Evolutionary conservation across 2,797 vertebrate genomes (phyloP), one percentile per base, ranked within the genome.

Genomic region (Amazona finschi): DNA sequence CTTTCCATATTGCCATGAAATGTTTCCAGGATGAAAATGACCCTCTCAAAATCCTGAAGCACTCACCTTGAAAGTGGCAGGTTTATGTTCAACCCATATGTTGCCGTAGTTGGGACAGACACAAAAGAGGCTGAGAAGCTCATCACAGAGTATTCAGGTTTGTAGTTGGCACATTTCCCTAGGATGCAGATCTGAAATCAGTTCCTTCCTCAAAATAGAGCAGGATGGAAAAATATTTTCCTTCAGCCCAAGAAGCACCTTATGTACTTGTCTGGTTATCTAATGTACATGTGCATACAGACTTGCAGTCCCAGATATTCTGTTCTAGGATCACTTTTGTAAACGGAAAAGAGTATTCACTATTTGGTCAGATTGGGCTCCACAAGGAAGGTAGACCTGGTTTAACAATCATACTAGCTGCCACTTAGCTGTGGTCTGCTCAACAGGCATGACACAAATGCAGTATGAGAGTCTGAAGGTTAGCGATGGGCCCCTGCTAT

Each of bases 391-490:
- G 33, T 6, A 61, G 30, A 30, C 18, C 30, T 39, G 31, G 33
- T 72, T 46, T 69, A 52, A n/a, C 25, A 82, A 4, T 33, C 13
- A 9, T 31, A 19, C 9, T 13, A 33, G 31, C 24, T 50, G 41
- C 12, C 58, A 58, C 27, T 36, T 13, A 16, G 21, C 44, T 67
- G 10, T 21, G 43, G 6, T 25, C 78, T 78, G 64, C 69, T 72
- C n/a, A 38, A 60, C 15, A 66, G 27, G 11, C 8, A 11, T 1
- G 49, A 49, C 20, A 33, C 14, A 84, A 50, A 71, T 6, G 36
- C 13, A 33, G 27, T 8, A 66, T 25, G 38, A 53, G 31, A 8
- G 15, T 39, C 27, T 20, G 8, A 75, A 38, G 0, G 0, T 1
- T 18, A 41, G 30, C 17, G 38, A 27, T 1, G 2, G 52, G 31